Conservation (phyloP, 2,113 vertebrate genomes). For the Diadophis punctatus region DNA sequence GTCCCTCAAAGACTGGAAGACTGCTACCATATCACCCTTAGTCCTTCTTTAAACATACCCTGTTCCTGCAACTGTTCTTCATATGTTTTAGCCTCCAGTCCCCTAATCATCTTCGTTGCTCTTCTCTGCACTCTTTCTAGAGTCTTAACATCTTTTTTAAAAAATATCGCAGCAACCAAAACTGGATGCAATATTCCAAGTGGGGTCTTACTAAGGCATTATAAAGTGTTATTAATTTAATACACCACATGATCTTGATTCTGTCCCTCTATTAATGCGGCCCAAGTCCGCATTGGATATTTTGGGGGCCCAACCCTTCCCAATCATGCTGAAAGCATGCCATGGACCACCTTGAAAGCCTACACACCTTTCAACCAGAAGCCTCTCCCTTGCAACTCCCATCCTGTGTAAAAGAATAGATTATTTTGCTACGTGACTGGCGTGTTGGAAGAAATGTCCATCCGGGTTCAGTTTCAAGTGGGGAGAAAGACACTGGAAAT, state of each 20-base stretch:
- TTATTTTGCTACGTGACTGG: neutral
- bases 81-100: neutral
- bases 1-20: neutral
- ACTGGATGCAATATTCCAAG: neutral
- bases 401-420: neutral
- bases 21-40: neutral
- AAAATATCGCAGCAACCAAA: neutral
- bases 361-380: neutral
- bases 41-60: neutral
- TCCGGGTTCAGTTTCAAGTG: too few relatives aligned
- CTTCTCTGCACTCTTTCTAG: neutral
- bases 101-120: neutral
- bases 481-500: too few relatives aligned
- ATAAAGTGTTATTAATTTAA: too few relatives aligned
- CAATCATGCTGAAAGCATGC: neutral
- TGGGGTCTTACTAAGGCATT: too few relatives aligned
- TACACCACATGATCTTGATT: too few relatives aligned
- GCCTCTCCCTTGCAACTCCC: neutral
- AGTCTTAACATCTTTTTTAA: neutral
- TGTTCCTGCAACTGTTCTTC: neutral
- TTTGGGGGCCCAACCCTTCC: neutral
- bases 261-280: neutral
- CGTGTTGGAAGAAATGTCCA: too few relatives aligned
- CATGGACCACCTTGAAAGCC: neutral
- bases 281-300: neutral